Evolutionary conservation across 2,113 vertebrate species (phyloP), one percentile per base, ranked within the genome.

Genomic region (Rutilus rutilus): DNA sequence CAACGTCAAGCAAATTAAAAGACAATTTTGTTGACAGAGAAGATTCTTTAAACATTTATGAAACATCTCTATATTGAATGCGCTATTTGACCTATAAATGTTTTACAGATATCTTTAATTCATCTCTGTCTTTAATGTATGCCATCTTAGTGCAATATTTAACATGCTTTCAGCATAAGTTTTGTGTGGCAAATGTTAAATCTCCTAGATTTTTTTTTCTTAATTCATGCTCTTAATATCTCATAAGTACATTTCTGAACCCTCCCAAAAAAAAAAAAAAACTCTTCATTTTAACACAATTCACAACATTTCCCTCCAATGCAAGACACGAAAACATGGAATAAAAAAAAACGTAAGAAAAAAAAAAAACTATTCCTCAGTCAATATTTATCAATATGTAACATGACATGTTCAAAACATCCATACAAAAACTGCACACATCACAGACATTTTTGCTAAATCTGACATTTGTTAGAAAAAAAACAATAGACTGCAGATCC

Each of bases 131-230:
- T 88, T 86, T 85, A 88, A 90, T 87, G 11, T 89, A 91, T 78
- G 90, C 89, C 84, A 88, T 91, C 88, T 92, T 92, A 87, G 92
- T 94, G 93, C 92, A 92, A 91, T 90, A 91, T 75, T 88, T 91
- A 79, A 87, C 91, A 91, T 92, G 92, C 90, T 92, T 87, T 42
- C 75, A 82, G 88, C 92, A 83, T 73, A 83, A 82, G 78, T 84
- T 39, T 81, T 79, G 65, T 88, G 89, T 88, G 85, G 79, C 52
- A 87, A 90, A 73, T 62, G 45, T 64, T 65, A 33, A 80, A 67
- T 79, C 21, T 82, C 21, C 17, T 59, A 21, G 19, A 57, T 27
- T 36, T 42, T 77, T 80, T 81, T 47, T 52, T 82, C 67, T 87
- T 76, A 50, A 74, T 81, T 74, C 90, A 91, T 91, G 90, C 90